A percentile compares a stretch with the other conserved stretches of the same genome.
phyloP scores from a whole-genome alignment of 2,888 invertebrate species.

The Celastrina argiolus region DNA sequence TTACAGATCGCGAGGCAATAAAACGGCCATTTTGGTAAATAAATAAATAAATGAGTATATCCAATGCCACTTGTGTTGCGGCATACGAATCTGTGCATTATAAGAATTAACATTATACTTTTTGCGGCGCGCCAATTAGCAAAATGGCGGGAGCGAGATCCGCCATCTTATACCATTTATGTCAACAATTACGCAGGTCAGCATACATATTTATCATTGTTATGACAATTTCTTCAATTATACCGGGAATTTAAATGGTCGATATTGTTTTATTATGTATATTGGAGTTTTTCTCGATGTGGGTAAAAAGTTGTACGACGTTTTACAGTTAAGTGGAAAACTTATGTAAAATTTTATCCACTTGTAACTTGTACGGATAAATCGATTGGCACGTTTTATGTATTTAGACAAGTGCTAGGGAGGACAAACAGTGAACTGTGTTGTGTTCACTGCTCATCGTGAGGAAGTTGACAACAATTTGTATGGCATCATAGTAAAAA shows the following conservation, averaged over 20 bases:
- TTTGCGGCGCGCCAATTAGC: constrained; percentile 53
- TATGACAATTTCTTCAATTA: constrained; percentile 17
- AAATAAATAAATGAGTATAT: constrained; percentile 69
- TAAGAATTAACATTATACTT: constrained; percentile 57
- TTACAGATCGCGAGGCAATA: constrained; percentile 55
- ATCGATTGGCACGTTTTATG: too few species aligned
- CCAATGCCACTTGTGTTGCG: constrained; percentile 42
- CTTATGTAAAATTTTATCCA: not conserved
- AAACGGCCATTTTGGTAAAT: constrained; percentile 66
- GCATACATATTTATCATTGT: constrained; percentile 10
- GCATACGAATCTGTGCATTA: constrained; percentile 73
- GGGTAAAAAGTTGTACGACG: not conserved
- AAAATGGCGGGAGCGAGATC: constrained; percentile 26
- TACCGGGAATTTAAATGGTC: not conserved
- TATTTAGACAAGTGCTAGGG: too few species aligned
- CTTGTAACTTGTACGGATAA: not conserved
- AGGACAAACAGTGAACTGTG: too few species aligned
- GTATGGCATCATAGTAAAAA: too few species aligned
- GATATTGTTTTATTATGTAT: constrained; percentile 11
- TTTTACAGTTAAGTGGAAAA: not conserved
- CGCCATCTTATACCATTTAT: constrained; percentile 1
- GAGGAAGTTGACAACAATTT: too few species aligned
- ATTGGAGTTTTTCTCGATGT: not conserved
- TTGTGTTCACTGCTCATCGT: too few species aligned
- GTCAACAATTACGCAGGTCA: constrained; percentile 16